Base-by-base conservation (phyloP, 53 echinoderm and acorn worm species). In the Henricia sp. region DNA sequence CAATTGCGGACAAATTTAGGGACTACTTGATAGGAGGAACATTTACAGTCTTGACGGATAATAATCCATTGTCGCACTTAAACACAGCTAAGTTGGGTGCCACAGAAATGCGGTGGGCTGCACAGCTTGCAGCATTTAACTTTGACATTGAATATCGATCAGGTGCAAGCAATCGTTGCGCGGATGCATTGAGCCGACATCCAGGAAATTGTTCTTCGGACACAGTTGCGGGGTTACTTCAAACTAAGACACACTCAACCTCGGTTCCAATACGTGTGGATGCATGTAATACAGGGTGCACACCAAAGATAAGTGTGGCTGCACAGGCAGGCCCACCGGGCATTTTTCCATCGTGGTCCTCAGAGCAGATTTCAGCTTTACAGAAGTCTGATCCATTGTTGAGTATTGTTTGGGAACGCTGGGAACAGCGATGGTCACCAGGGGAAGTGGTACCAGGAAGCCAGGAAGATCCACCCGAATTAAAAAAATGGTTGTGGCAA, bases 81-180 rank as follows among this genome's bases (percentile, higher is more conserved):
- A 52, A 67, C 52, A 67, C 44, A 25, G 87, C 87, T 21, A 91
- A 87, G 39, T 44, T 87, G 28, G 91, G 87, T 21, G 87, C 87
- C 2, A 82, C 50, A 32, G 82, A 91, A 67, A 87, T 63, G 16
- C 51, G 91, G 13, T 91, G 91, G 91, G 59, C 34, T 37, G 83
- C 91, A 14, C 87, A 91, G 14, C 36, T 91, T 27, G 66, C 87
- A 2, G 50, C 52, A 29, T 91, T 91, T 36, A 87, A 52, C 11
- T 87, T 91, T 44, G 71, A 68, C 4, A 70, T 91, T 6, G n/a
- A n/a, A n/a, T n/a, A n/a, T n/a, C n/a, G n/a, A n/a, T n/a, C n/a
- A n/a, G n/a, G n/a, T n/a, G n/a, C n/a, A n/a, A n/a, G n/a, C n/a
- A n/a, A n/a, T n/a, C n/a, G n/a, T n/a, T n/a, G n/a, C n/a, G n/a